Evolutionary conservation across 2,888 invertebrate species (phyloP).

Genomic region (Icerya purchasi): DNA sequence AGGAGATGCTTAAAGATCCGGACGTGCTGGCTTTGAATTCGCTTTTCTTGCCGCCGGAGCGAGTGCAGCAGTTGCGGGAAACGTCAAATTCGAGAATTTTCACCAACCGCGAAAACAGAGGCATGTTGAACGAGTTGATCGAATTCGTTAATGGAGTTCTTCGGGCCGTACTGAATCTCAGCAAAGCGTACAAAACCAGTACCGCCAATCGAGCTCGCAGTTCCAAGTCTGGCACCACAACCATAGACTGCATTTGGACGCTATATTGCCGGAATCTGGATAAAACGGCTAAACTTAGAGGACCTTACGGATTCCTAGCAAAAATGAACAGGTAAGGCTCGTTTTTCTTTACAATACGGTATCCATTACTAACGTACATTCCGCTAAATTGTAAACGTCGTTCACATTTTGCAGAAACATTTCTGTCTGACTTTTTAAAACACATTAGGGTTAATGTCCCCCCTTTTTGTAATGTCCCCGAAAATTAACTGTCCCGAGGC

Average conservation of each 20-base stretch:
- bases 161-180: slow-evolving; percentile 33
- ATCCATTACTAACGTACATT: too few relatives aligned
- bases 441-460: too few relatives aligned
- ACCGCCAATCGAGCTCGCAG: slow-evolving; percentile 24
- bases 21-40: slow-evolving; percentile 36
- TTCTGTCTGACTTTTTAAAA: too few relatives aligned
- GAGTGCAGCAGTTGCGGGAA: slow-evolving; percentile 26
- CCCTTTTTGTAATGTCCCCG: too few relatives aligned
- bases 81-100: slow-evolving; percentile 20
- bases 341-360: too few relatives aligned
- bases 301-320: slow-evolving; percentile 35
- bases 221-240: slow-evolving; percentile 26
- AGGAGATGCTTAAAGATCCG: slow-evolving; percentile 31
- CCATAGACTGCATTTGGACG: slow-evolving; percentile 36
- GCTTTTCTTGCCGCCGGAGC: slow-evolving; percentile 31
- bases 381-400: too few relatives aligned
- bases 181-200: slow-evolving; percentile 33
- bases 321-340: slow-evolving; percentile 34
- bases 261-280: slow-evolving; percentile 35
- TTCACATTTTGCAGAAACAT: too few relatives aligned
- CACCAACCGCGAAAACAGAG: slow-evolving; percentile 25
- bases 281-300: slow-evolving; percentile 30
- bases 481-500: too few relatives aligned
- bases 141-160: slow-evolving; percentile 34
- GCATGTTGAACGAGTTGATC: slow-evolving; percentile 29